Base-by-base conservation (phyloP, 2,113 vertebrate species). In the Jaculus jaculus region DNA sequence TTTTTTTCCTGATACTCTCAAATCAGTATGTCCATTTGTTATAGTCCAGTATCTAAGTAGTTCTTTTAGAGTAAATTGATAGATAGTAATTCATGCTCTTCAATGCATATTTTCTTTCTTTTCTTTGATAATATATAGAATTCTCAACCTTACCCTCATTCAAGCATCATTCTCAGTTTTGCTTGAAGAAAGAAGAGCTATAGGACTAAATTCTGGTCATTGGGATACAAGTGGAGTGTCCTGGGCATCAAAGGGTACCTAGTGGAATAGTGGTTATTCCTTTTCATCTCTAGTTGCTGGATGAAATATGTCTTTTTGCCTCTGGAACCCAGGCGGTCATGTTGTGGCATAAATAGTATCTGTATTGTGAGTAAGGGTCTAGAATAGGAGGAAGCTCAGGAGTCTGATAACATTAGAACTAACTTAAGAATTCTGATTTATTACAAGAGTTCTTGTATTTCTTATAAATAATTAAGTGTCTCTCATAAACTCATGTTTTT, bases 11-110 rank as follows among this genome's bases (percentile, higher is more conserved):
- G 80, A 21, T 15, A 21, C 32, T 84, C 24, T 37, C 11, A 26
- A 84, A 92, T 26, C 68, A 54, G 11, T 32, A 18, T 60, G 26
- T 18, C 42, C 28, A 0, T 88, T 82, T 87, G 54, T 58, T 60
- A 69, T 28, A 93, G 51, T 32, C 30, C 2, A 66, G 18, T n/a
- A 32, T 78, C 16, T 83, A 77, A 51, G 4, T 78, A 90, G 37
- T 84, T 95, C 42, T 42, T 3, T 54, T 90, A 61, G 39, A 94
- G 32, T 84, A 86, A 54, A 75, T 74, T 87, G 47, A 73, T 65
- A 32, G 24, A 71, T 37, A 66, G 28, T 32, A 39, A 78, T 84
- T 65, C 7, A 13, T 84, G 42, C 37, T 66, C 60, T 39, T 88
- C n/a, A 74, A 79, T 71, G 42, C 37, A 6, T 1, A 78, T 74